Base-by-base conservation (phyloP, 1,140 invertebrate species). In the Drosophila repleta region DNA sequence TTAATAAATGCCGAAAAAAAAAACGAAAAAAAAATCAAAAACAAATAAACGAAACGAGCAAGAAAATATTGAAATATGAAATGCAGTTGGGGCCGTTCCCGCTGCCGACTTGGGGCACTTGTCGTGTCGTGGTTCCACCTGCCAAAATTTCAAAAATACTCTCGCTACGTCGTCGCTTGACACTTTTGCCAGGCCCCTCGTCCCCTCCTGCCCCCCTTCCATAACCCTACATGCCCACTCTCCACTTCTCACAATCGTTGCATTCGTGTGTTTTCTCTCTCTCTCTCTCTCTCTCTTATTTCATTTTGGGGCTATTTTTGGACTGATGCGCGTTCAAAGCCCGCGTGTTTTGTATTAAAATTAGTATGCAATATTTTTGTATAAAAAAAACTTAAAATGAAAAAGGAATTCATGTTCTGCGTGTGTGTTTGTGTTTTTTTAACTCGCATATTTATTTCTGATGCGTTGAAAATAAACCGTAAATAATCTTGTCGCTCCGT, bases 281-380 rank as follows among this genome's bases (percentile, higher is more conserved):
- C 26, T 20, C 76, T 64, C 53, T 57, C 26, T 58, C 63, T 39
- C 64, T 69, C 65, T 56, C 60, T 64, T 65, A 61, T 74, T 76
- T 77, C 61, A 70, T 52, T 66, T 60, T 70, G 37, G 53, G n/a
- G 57, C 61, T 85, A 82, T 87, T 85, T 85, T 87, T 56, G 78
- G 66, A 43, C 37, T 62, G 64, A 64, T 74, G 65, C 58, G 74
- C 67, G 74, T 81, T 87, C 82, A 87, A 81, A 87, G 65, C 49
- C 78, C 76, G 84, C 83, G 79, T 88, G 76, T 88, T 88, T 88
- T 69, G 83, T 88, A 88, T 88, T 88, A 88, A 88, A 88, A 88
- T 88, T 83, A 88, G 83, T 88, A 83, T 88, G 84, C 83, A 88
- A 88, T 83, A 88, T 88, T 88, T 88, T 79, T 88, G 75, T 82